A percentile compares a stretch with the other conserved stretches of the same genome.
These are phyloP conservation scores for Drosophila grimshawi DNA, from an alignment of 1,140 invertebrate genomes.

Conservation along the genomic window DNA sequence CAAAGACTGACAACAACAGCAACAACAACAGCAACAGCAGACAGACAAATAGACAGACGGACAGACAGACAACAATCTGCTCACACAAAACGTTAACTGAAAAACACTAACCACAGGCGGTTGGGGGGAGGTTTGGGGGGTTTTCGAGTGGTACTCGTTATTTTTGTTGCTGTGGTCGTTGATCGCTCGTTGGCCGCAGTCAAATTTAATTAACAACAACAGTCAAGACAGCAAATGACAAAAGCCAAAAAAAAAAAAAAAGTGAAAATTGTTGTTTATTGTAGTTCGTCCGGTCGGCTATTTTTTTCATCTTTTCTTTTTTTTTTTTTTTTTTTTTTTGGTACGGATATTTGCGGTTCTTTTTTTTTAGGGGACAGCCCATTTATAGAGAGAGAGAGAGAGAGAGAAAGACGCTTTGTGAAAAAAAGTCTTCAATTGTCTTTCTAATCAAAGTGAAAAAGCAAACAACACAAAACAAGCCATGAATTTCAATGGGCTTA, in stretches of 20 bases:
- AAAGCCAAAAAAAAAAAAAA: slow-evolving; percentile 41
- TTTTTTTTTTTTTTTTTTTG: slow-evolving; percentile 38
- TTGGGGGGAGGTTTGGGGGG: slow-evolving; percentile 11
- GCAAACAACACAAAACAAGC: slow-evolving; percentile 2
- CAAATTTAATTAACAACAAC: slow-evolving; percentile 73
- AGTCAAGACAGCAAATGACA: slow-evolving; percentile 37
- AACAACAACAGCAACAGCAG: slow-evolving; percentile 11
- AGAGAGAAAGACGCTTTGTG: slow-evolving; percentile 1
- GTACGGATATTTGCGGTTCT: slow-evolving; percentile 75
- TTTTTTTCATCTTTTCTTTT: slow-evolving; percentile 36
- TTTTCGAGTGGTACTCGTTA: not conserved
- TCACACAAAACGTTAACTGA: slow-evolving; percentile 35
- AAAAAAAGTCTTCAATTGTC: slow-evolving; percentile 25
- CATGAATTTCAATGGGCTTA: slow-evolving; percentile 42
- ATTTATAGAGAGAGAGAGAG: slow-evolving; percentile 43
- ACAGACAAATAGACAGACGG: too few species aligned
- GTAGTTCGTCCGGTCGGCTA: slow-evolving; percentile 65
- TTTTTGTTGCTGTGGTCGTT: slow-evolving; percentile 58
- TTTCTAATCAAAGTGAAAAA: not conserved
- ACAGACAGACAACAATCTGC: slow-evolving; percentile 7
- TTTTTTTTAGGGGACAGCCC: slow-evolving; percentile 56
- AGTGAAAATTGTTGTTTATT: slow-evolving; percentile 74
- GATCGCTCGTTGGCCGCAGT: slow-evolving; percentile 69
- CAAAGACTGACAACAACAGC: slow-evolving; percentile 47
- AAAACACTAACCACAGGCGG: slow-evolving; percentile 32